A percentile compares a stretch with the other conserved stretches of the same genome.
Conservation (phyloP, 2,888 invertebrate genomes). For the Bombylius discolor region DNA sequence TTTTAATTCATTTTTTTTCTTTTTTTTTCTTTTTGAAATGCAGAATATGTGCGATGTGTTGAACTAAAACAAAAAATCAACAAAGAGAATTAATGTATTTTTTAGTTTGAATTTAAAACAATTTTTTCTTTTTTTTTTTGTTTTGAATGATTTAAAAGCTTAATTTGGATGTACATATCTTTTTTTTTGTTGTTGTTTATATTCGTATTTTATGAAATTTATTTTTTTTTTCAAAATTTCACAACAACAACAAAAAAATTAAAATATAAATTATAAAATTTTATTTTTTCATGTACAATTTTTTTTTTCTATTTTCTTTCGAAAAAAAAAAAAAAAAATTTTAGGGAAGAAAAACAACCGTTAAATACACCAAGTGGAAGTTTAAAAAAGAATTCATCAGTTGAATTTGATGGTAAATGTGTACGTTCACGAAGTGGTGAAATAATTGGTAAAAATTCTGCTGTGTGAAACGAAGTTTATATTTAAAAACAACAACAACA, state of each 20-base stretch:
- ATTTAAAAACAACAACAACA: neutral
- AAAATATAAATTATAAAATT: neutral
- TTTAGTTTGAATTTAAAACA: too few species aligned
- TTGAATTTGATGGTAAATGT: constrained; percentile 70
- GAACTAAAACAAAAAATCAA: too few species aligned
- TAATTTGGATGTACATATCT: too few species aligned
- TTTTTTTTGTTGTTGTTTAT: neutral
- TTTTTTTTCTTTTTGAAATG: too few species aligned
- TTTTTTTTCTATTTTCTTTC: neutral
- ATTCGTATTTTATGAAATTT: constrained; percentile 1
- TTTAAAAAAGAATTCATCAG: constrained; percentile 60
- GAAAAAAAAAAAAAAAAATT: neutral
- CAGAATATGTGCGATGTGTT: too few species aligned
- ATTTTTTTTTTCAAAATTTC: neutral
- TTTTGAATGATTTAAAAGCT: too few species aligned
- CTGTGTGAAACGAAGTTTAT: constrained; percentile 39
- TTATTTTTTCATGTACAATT: constrained; percentile 12
- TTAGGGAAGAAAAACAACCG: constrained; percentile 71
- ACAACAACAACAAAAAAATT: too few species aligned
- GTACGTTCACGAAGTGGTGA: constrained; percentile 73
- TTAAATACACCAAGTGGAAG: constrained; percentile 46
- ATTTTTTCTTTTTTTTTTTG: too few species aligned
- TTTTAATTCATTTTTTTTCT: too few species aligned
- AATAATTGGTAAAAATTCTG: constrained; percentile 81
- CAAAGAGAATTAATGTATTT: too few species aligned